Percentiles rank a stretch among this genome's conserved stretches.
Evolutionary conservation across 2,113 vertebrate genomes (phyloP).

Genomic region (Irena cyanogastra): DNA sequence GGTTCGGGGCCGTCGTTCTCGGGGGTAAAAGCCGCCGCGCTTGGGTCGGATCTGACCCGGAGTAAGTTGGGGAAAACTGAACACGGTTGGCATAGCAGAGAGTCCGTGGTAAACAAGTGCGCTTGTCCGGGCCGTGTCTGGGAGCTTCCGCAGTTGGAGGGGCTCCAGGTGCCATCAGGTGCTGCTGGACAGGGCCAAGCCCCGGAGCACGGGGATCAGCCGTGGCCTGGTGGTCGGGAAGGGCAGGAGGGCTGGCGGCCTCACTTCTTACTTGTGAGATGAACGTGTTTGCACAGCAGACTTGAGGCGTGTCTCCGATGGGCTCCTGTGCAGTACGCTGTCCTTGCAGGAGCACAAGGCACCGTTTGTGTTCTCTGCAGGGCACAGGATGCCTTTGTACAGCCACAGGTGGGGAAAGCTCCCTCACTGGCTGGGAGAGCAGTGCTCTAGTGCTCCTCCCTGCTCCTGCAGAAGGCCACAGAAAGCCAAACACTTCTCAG

Average conservation of each 20-base stretch:
- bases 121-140: accelerated
- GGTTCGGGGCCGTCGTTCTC: accelerated
- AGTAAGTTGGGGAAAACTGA: too few relatives aligned
- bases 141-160: background rate
- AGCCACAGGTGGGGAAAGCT: background rate
- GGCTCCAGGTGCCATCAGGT: too few relatives aligned
- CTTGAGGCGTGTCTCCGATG: accelerated
- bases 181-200: background rate
- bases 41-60: accelerated
- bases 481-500: background rate
- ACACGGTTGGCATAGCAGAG: accelerated
- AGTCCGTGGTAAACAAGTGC: accelerated
- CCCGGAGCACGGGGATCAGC: accelerated
- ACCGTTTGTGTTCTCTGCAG: too few relatives aligned
- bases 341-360: too few relatives aligned
- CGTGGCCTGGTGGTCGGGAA: accelerated
- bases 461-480: background rate
- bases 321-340: accelerated
- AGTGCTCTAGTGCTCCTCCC: background rate
- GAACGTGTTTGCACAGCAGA: background rate
- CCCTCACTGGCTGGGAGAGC: background rate
- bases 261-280: background rate
- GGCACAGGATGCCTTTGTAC: background rate
- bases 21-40: accelerated
- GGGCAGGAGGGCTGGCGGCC: accelerated